phyloP scores from a whole-genome alignment of 2,888 invertebrate genomes.

The Sinelater perroti region DNA sequence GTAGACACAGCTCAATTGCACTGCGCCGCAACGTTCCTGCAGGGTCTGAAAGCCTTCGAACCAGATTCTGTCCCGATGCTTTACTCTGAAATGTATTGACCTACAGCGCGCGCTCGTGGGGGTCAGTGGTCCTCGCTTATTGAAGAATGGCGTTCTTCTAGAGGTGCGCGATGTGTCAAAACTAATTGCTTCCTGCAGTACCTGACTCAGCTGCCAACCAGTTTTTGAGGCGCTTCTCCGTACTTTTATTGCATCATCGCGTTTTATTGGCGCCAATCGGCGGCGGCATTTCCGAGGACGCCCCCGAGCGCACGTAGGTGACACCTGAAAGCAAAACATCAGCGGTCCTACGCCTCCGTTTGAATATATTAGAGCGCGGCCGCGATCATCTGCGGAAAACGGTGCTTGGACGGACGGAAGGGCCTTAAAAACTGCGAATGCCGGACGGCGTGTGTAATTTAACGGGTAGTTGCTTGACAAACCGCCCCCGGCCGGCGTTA shows the following conservation, averaged over 20 bases:
- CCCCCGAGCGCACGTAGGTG: background rate
- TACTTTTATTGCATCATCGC: constrained; percentile 2
- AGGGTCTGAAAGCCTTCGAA: too few species aligned
- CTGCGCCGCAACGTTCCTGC: too few species aligned
- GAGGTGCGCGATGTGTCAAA: constrained; percentile 1
- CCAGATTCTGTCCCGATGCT: too few species aligned
- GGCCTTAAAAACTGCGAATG: background rate
- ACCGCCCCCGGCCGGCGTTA: constrained; percentile 28
- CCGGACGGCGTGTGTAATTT: constrained; percentile 19
- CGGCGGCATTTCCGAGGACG: constrained; percentile 7
- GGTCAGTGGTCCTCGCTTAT: background rate
- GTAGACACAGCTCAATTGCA: too few species aligned
- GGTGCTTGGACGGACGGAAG: too few species aligned
- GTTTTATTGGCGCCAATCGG: background rate
- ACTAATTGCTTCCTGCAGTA: constrained; percentile 13
- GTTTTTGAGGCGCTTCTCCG: background rate
- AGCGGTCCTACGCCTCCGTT: background rate
- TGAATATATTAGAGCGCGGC: background rate
- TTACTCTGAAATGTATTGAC: too few species aligned
- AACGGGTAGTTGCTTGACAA: constrained; percentile 31
- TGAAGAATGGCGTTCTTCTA: background rate
- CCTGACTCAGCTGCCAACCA: constrained; percentile 4
- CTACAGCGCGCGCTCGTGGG: too few species aligned
- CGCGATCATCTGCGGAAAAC: too few species aligned
- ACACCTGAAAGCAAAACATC: too few species aligned